phyloP scores from a whole-genome alignment of 1,140 invertebrate genomes.

The Gryllus bimaculatus region DNA sequence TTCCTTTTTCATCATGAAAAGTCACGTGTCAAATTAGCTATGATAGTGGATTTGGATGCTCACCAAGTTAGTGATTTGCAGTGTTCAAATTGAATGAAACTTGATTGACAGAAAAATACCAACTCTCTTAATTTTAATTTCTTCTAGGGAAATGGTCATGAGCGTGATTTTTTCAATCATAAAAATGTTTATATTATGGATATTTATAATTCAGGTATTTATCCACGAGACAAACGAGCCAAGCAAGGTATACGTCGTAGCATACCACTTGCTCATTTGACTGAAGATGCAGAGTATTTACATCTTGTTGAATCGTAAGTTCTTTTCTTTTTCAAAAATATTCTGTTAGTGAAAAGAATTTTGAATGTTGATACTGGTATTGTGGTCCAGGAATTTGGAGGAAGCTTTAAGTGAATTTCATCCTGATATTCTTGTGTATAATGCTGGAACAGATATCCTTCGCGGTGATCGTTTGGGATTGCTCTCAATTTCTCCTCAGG shows the following conservation, averaged over 20 bases:
- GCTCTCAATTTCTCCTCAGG: conserved; percentile 52
- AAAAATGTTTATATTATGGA: conserved; percentile 75
- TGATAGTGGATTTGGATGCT: conserved; percentile 85
- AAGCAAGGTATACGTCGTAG: conserved; percentile 63
- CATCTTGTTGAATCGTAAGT: conserved; percentile 52
- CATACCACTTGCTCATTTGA: conserved; percentile 55
- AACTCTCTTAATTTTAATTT: conserved; percentile 13
- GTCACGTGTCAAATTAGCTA: conserved; percentile 49
- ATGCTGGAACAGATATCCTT: conserved; percentile 79
- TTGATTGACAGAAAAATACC: background rate
- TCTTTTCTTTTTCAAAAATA: background rate
- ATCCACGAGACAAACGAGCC: conserved; percentile 65
- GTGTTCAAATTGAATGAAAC: background rate
- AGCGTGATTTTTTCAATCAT: conserved; percentile 64
- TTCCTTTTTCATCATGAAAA: conserved; percentile 51
- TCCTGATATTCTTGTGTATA: conserved; percentile 75
- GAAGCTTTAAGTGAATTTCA: conserved; percentile 60
- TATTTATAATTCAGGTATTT: conserved; percentile 74
- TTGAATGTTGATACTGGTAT: conserved; percentile 8
- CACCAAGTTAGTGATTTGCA: conserved; percentile 49
- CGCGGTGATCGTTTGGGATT: conserved; percentile 65
- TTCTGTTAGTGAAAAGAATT: conserved; percentile 6
- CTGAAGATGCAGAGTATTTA: conserved; percentile 64
- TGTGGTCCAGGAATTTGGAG: conserved; percentile 44
- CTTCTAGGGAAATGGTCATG: conserved; percentile 73